These are phyloP conservation scores for Porites australiensis DNA, from an alignment of 64 coral and sea anemone species.

Conservation along the genomic window DNA sequence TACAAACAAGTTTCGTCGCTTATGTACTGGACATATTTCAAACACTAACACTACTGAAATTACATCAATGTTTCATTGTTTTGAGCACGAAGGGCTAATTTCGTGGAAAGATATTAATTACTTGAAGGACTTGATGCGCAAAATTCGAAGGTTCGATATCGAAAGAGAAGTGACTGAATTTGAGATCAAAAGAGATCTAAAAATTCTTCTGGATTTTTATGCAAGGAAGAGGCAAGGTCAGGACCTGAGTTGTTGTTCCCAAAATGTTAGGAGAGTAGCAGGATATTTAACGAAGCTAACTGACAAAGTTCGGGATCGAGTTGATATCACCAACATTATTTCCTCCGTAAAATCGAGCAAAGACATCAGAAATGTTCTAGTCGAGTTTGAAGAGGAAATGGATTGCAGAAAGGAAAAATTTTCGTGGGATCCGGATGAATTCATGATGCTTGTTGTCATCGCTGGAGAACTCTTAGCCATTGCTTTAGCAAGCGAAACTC, in stretches of 20 bases:
- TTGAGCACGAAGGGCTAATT: constrained; percentile 16
- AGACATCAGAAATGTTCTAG: neutral
- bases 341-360: neutral
- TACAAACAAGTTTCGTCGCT: neutral
- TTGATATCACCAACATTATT: neutral
- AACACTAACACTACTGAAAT: neutral
- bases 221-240: neutral
- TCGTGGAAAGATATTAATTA: constrained; percentile 13
- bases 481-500: neutral
- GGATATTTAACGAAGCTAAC: neutral
- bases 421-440: neutral
- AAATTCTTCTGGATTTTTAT: constrained; percentile 23
- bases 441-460: neutral
- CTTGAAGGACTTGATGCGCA: neutral
- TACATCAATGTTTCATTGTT: neutral
- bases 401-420: neutral
- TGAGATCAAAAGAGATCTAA: constrained; percentile 10
- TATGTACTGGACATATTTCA: neutral
- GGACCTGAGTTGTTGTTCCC: neutral
- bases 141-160: neutral
- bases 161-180: neutral
- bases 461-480: neutral
- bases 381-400: neutral
- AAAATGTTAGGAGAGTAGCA: neutral
- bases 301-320: too few relatives aligned